Conservation (phyloP, 2,888 invertebrate genomes). For the Barypeithes pellucidus region DNA sequence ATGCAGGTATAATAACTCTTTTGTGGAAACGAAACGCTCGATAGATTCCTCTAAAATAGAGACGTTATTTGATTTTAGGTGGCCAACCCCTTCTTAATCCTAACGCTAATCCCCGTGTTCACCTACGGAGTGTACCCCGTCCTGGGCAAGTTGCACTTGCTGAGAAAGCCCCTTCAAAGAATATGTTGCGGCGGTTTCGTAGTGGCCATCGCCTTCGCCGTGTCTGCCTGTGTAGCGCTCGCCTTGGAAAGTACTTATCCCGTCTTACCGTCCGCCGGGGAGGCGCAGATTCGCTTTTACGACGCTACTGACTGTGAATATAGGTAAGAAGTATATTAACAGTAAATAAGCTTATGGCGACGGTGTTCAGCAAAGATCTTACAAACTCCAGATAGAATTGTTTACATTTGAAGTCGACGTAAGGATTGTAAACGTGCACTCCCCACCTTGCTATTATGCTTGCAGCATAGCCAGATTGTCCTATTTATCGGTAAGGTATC, state of each 20-base stretch:
- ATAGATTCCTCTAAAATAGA: background rate
- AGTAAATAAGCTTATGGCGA: background rate
- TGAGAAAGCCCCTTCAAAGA: constrained; percentile 87
- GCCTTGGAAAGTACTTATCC: constrained; percentile 82
- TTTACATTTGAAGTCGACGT: too few relatives aligned
- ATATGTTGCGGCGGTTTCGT: constrained; percentile 91
- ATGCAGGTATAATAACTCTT: constrained; percentile 85
- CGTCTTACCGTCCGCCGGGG: constrained; percentile 73
- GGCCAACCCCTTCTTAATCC: constrained; percentile 88
- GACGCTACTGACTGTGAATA: constrained; percentile 76
- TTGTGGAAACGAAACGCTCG: background rate
- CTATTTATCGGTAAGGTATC: too few relatives aligned
- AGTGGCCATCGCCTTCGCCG: constrained; percentile 88
- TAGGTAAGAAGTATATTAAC: constrained; percentile 16
- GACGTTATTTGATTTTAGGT: constrained; percentile 75
- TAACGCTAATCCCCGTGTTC: constrained; percentile 89
- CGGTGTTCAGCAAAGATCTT: too few relatives aligned
- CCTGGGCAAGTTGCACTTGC: constrained; percentile 77
- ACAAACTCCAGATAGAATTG: too few relatives aligned
- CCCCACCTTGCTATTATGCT: too few relatives aligned
- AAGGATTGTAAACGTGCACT: too few relatives aligned
- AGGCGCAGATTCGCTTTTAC: constrained; percentile 81
- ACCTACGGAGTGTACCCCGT: constrained; percentile 87
- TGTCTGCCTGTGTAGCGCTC: constrained; percentile 90
- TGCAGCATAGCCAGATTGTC: too few relatives aligned